Evolutionary conservation across 1,140 invertebrate genomes (phyloP), one percentile per base, ranked within the genome.

Genomic region (Drosophila sp.): DNA sequence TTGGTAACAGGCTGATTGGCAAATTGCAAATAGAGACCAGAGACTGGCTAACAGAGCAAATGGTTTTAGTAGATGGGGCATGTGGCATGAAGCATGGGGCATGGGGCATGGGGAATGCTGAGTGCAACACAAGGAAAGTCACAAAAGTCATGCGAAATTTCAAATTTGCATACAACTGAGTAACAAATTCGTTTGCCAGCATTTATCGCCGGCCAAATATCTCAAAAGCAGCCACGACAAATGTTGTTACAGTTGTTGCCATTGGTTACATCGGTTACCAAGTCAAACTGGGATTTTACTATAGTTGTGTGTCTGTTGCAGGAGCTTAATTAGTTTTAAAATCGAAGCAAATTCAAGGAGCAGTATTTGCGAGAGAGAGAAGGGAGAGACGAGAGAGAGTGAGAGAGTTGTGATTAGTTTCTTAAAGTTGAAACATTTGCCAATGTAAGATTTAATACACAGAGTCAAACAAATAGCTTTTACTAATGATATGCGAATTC

Each of bases 141-240:
- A 27, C 21, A 54, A 57, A 58, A 72, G 65, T 73, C 71, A 73
- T 69, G 70, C 46, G 38, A 56, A 62, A 73, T 73, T 69, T 69
- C 32, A 56, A 62, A 73, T 73, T 69, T 69, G 71, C 71, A 73
- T 69, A 69, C 56, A 43, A 36, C 54, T 57, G n/a, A 57, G 61
- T 43, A 41, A 48, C 56, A 73, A 74, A 63, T 74, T 57, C 45
- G 54, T 53, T 64, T 54, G 56, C n/a, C 51, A 53, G 29, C 53
- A 36, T 32, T 70, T 70, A 74, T 74, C 72, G 58, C 16, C 40
- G 9, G n/a, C 11, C 32, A 40, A 59, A 48, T 27, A 73, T 73
- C 71, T 61, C 32, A 27, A 43, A 48, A 11, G 63, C 46, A 53
- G 63, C 62, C 62, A 72, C 70, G 63, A 72, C 70, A 67, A 72